Percentiles rank a stretch among this genome's conserved stretches.
Conservation (phyloP, 2,888 invertebrate genomes). For the Ophioninae sp. region DNA sequence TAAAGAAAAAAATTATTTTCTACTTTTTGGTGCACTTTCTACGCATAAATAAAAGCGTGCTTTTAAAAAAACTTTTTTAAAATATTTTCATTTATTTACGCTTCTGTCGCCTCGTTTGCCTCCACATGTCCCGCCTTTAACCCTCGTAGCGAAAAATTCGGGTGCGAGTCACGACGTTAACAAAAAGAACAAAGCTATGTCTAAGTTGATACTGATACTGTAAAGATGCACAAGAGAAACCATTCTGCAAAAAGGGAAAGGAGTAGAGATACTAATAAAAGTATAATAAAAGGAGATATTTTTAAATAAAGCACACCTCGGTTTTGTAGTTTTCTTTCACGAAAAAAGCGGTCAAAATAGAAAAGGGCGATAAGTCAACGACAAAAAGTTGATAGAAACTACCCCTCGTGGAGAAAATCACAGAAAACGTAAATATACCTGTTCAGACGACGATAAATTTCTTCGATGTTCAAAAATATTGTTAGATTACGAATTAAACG, state of each 20-base stretch:
- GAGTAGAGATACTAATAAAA: constrained; percentile 34
- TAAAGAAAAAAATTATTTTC: too few species aligned
- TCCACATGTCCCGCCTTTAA: constrained; percentile 37
- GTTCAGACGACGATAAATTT: constrained; percentile 17
- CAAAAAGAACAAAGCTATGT: constrained; percentile 39
- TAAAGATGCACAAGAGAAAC: constrained; percentile 71
- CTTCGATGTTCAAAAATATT: constrained; percentile 21
- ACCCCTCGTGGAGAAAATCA: constrained; percentile 40
- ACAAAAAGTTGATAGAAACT: background rate
- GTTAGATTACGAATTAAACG: constrained; percentile 5
- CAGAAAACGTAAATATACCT: constrained; percentile 21
- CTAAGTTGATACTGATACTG: constrained; percentile 66
- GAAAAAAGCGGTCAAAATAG: background rate
- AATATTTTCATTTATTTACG: too few species aligned
- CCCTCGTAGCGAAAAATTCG: constrained; percentile 49
- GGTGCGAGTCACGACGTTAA: constrained; percentile 34
- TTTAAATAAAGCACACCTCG: constrained; percentile 70
- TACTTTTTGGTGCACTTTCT: too few species aligned
- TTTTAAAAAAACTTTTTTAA: too few species aligned
- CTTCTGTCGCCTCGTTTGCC: constrained; percentile 2
- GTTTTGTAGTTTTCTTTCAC: constrained; percentile 61
- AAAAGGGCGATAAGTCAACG: background rate
- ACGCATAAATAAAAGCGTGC: too few species aligned
- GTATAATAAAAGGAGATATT: constrained; percentile 72
- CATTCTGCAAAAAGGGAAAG: constrained; percentile 29